Conservation (phyloP, 2,888 invertebrate genomes). For the Parapristionchus giblindavisi region DNA sequence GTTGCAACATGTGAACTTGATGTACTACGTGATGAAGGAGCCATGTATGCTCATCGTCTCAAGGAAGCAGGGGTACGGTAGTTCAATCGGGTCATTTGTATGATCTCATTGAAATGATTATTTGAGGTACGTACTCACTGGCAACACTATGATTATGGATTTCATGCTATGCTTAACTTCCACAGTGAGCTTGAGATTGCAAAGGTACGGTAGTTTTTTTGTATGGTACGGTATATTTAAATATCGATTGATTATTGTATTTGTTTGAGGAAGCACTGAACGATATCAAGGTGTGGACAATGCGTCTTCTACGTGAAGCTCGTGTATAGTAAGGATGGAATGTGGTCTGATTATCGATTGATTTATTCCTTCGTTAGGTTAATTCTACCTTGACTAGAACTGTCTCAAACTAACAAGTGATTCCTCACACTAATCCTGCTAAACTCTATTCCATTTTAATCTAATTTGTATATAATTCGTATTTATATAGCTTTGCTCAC, state of each 20-base stretch:
- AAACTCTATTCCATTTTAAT: not conserved
- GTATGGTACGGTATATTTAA: not conserved
- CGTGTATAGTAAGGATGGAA: not conserved
- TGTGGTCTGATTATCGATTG: not conserved
- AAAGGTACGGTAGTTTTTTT: slow-evolving; percentile 23
- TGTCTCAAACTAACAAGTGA: not conserved
- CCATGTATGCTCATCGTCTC: slow-evolving; percentile 70
- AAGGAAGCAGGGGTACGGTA: slow-evolving; percentile 47
- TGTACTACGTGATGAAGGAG: slow-evolving; percentile 70
- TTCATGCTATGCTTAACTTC: slow-evolving; percentile 63
- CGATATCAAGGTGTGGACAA: slow-evolving; percentile 34
- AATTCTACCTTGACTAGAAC: slow-evolving; percentile 26
- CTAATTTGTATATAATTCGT: no score
- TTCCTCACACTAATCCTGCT: not conserved
- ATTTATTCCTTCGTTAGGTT: not conserved
- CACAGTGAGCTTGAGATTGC: slow-evolving; percentile 54
- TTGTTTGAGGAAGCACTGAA: slow-evolving; percentile 19
- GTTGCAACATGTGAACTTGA: slow-evolving; percentile 71
- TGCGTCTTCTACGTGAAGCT: slow-evolving; percentile 4
- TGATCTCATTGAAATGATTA: not conserved
- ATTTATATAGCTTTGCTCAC: no score
- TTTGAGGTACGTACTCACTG: slow-evolving; percentile 62
- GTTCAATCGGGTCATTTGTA: not conserved
- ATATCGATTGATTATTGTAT: not conserved
- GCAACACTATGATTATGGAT: slow-evolving; percentile 55